phyloP scores from a whole-genome alignment of 2,797 vertebrate species.

The Karalla daura region DNA sequence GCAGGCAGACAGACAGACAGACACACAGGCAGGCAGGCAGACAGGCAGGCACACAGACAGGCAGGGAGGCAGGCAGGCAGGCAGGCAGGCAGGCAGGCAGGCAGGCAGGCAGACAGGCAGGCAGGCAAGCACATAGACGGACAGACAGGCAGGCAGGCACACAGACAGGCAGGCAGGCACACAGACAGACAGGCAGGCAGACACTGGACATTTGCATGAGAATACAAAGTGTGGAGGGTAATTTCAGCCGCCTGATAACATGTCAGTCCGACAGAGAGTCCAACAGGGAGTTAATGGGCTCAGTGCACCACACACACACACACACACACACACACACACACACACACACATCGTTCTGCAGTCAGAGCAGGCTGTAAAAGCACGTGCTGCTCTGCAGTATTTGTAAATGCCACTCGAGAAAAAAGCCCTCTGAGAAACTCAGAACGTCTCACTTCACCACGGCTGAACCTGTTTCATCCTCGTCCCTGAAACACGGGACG shows the following conservation, averaged over 20 bases:
- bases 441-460: not conserved
- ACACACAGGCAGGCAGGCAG: not conserved
- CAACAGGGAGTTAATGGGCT: slow-evolving; percentile 45
- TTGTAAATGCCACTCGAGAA: slow-evolving; percentile 2
- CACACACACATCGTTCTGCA: too few species aligned
- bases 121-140: not conserved
- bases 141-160: slow-evolving; percentile 12
- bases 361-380: slow-evolving; percentile 14
- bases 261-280: slow-evolving; percentile 43
- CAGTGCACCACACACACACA: slow-evolving; percentile 8
- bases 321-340: too few species aligned
- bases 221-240: slow-evolving; percentile 43
- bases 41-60: not conserved
- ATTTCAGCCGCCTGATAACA: slow-evolving; percentile 52
- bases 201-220: slow-evolving; percentile 57
- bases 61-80: not conserved
- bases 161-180: slow-evolving; percentile 17
- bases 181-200: slow-evolving; percentile 17
- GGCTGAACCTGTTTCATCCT: not conserved
- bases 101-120: not conserved
- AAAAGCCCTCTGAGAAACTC: not conserved
- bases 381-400: slow-evolving; percentile 2
- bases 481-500: too few species aligned
- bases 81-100: not conserved
- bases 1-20: not conserved